Conservation (phyloP, 2,113 vertebrate genomes). For the Salvelinus namaycush region DNA sequence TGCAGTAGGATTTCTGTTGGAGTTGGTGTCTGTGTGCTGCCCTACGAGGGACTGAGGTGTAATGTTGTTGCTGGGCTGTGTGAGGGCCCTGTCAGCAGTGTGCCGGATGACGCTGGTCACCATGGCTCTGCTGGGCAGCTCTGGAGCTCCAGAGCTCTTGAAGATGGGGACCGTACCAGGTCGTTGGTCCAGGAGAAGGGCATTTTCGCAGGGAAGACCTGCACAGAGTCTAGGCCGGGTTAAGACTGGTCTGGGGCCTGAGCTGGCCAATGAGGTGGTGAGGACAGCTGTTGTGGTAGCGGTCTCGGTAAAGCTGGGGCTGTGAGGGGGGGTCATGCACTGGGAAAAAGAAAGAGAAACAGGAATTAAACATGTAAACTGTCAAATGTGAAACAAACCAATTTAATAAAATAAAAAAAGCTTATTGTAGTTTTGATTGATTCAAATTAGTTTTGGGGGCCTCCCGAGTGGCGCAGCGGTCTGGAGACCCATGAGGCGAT, state of each 20-base stretch:
- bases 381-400: not conserved
- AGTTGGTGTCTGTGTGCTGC: slow-evolving; percentile 21
- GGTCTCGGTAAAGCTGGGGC: slow-evolving; percentile 85
- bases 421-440: not conserved
- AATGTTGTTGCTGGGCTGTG: slow-evolving; percentile 38
- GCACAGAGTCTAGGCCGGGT: slow-evolving; percentile 54
- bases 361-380: not conserved
- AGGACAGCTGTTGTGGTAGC: slow-evolving; percentile 61
- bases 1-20: not conserved
- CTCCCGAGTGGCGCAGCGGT: not conserved
- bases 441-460: not conserved
- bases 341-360: slow-evolving; percentile 50
- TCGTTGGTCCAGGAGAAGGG: slow-evolving; percentile 21
- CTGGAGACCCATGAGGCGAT: no score
- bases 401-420: not conserved
- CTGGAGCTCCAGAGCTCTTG: slow-evolving; percentile 35
- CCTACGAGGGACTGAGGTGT: slow-evolving; percentile 37
- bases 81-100: slow-evolving; percentile 74
- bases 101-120: slow-evolving; percentile 88
- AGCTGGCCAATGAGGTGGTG: slow-evolving; percentile 66
- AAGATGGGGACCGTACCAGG: slow-evolving; percentile 35
- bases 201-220: slow-evolving; percentile 22
- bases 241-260: slow-evolving; percentile 60
- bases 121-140: slow-evolving; percentile 74
- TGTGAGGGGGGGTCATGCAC: slow-evolving; percentile 98